phyloP scores from a whole-genome alignment of 1,140 invertebrate genomes.

The Brachystomella parvula region DNA sequence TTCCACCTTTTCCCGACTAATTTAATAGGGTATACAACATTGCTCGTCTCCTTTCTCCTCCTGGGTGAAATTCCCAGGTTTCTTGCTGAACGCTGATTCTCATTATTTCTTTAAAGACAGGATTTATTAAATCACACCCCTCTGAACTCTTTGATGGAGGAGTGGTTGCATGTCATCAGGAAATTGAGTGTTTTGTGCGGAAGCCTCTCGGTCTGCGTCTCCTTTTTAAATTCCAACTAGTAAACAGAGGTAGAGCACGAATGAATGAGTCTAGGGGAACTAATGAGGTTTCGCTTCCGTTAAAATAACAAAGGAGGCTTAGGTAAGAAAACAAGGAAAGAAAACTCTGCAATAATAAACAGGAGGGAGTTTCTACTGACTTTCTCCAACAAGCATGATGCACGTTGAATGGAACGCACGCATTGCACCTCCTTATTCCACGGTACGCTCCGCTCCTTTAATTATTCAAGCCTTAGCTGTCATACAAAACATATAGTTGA shows the following conservation, averaged over 20 bases:
- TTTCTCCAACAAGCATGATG: not conserved
- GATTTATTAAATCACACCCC: not conserved
- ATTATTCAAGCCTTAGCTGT: no score
- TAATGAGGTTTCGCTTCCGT: slow-evolving; percentile 3
- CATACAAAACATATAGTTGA: no score
- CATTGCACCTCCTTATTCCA: not conserved
- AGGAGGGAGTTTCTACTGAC: not conserved
- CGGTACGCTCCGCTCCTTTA: not conserved
- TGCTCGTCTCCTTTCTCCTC: no score
- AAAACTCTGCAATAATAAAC: not conserved
- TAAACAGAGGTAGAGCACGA: not conserved
- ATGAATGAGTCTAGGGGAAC: not conserved
- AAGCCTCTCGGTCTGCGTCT: not conserved
- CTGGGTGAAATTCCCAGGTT: no score
- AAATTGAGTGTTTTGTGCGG: not conserved
- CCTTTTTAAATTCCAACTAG: not conserved
- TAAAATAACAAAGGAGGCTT: not conserved
- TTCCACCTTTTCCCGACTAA: no score
- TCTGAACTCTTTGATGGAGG: not conserved
- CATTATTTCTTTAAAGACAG: not conserved
- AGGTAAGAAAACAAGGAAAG: not conserved
- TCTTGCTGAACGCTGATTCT: no score
- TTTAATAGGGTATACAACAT: no score
- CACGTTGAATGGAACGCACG: not conserved
- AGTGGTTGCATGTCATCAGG: not conserved